Evolutionary conservation across 2,888 invertebrate genomes (phyloP), one percentile per base, ranked within the genome.

Genomic region (Macrophya alboannulata): DNA sequence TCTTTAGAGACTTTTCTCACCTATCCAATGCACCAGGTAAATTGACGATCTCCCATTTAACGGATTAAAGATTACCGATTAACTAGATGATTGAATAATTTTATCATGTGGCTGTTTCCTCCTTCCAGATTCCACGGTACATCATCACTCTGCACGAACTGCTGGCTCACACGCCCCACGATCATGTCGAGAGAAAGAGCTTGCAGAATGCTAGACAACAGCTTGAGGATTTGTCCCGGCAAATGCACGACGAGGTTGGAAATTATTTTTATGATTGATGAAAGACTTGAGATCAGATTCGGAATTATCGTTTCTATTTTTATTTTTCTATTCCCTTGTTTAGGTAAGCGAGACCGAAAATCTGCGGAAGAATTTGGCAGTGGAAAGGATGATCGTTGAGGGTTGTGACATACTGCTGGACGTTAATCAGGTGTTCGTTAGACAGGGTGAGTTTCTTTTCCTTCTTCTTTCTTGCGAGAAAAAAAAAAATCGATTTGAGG

Each of bases 1-100:
- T 97, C 97, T 4, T 93, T 98, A 89, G 98, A 98, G 94, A 97
- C 97, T 1, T 98, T 98, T 93, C 95, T 98, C 86, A 98, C 98
- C 1, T 98, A 98, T 94, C 98, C 98, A 25, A 98, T 98, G 98
- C 98, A 98, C 94, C 98, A 98, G 96, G 98, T 97, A 93, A 90
- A n/a, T n/a, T n/a, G n/a, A n/a, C n/a, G n/a, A n/a, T n/a, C n/a
- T n/a, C n/a, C n/a, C n/a, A n/a, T n/a, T n/a, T n/a, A n/a, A n/a
- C n/a, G n/a, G n/a, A n/a, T n/a, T n/a, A n/a, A n/a, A n/a, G n/a
- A n/a, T n/a, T n/a, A n/a, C 5, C 15, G 17, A 51, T 51, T 43
- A 43, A n/a, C n/a, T 17, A 1, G 0, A n/a, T n/a, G n/a, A 55
- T 6, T 9, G n/a, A 55, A 2, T 9, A 0, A 31, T 31, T 31